phyloP scores from a whole-genome alignment of 2,113 vertebrate species.

The Ramphastos sulfuratus region DNA sequence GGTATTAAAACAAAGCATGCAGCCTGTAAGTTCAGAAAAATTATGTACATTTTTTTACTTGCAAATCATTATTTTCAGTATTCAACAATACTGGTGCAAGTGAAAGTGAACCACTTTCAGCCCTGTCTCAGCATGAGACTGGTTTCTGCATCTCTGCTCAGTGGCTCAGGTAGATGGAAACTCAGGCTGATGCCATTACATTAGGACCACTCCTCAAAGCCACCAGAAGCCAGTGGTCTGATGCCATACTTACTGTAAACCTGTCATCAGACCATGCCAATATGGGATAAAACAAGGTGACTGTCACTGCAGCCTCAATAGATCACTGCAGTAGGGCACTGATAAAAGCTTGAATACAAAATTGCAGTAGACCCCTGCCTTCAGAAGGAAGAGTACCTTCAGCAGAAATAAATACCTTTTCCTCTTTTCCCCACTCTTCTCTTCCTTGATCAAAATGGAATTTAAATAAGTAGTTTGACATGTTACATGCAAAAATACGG shows the following conservation, averaged over 20 bases:
- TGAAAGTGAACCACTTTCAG: neutral
- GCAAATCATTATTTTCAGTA: neutral
- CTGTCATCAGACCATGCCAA: slow-evolving; percentile 8
- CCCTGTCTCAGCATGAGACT: neutral
- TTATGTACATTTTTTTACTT: neutral
- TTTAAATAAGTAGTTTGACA: neutral
- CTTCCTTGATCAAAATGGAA: neutral
- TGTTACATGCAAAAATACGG: neutral
- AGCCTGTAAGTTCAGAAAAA: neutral
- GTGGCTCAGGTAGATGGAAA: neutral
- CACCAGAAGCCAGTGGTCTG: neutral
- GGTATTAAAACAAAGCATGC: neutral
- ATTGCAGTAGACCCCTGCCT: neutral
- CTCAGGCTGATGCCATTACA: neutral
- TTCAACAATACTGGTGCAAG: neutral
- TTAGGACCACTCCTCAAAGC: neutral
- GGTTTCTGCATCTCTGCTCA: neutral
- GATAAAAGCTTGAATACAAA: slow-evolving; percentile 6
- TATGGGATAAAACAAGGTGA: neutral
- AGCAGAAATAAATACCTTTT: neutral
- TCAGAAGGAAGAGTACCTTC: neutral
- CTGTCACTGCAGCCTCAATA: neutral
- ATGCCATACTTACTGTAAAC: neutral
- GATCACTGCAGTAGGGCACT: neutral
- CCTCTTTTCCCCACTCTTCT: neutral